These are phyloP conservation scores for Cettia cetti DNA, from an alignment of 2,113 vertebrate species.

Conservation along the genomic window DNA sequence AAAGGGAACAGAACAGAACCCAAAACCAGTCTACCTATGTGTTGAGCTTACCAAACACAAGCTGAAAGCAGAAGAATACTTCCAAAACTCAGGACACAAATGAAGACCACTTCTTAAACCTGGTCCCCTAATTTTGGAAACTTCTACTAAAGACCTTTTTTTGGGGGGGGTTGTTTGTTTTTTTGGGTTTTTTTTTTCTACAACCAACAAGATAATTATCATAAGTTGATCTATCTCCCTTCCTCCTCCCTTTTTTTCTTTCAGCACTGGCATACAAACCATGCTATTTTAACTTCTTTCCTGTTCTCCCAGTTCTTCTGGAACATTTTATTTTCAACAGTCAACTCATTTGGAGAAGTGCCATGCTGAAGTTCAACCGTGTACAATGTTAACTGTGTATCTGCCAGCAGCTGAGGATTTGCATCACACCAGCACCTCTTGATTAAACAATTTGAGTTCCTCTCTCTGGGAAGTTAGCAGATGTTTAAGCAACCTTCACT, in stretches of 20 bases:
- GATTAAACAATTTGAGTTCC: constrained; percentile 29
- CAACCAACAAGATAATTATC: constrained; percentile 57
- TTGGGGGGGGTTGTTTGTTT: background rate
- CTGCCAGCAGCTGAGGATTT: constrained; percentile 71
- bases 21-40: background rate
- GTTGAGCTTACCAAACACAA: constrained; percentile 13
- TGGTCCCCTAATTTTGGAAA: constrained; percentile 14
- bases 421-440: constrained; percentile 30
- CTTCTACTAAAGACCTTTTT: constrained; percentile 9
- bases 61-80: constrained; percentile 6
- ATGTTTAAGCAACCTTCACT: constrained; percentile 39
- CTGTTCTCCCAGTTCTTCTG: constrained; percentile 86
- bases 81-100: constrained; percentile 13
- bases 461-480: background rate
- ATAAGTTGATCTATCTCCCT: constrained; percentile 63
- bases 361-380: constrained; percentile 78
- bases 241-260: constrained; percentile 61
- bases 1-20: background rate
- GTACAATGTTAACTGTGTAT: constrained; percentile 77
- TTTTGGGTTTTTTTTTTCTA: background rate
- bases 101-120: constrained; percentile 32
- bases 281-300: constrained; percentile 83
- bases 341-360: constrained; percentile 83
- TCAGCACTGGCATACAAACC: constrained; percentile 79
- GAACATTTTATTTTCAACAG: constrained; percentile 86